Evolutionary conservation across 2,888 invertebrate genomes (phyloP).

Genomic region (Sphaerophoria taeniata): DNA sequence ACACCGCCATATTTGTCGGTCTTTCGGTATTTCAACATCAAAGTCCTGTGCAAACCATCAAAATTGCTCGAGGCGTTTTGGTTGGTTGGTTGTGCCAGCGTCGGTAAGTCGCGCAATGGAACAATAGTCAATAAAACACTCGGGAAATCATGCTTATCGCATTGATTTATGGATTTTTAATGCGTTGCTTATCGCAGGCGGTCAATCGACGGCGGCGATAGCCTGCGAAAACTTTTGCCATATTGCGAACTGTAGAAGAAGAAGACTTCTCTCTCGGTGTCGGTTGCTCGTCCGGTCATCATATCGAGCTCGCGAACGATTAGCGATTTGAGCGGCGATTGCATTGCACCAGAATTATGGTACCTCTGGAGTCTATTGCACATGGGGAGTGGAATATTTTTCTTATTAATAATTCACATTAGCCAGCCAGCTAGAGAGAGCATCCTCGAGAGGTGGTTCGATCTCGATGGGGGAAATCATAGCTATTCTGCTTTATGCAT

Average conservation of each 20-base stretch:
- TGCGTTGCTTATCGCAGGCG: constrained; percentile 82
- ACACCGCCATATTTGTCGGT: constrained; percentile 44
- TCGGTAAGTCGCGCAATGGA: constrained; percentile 50
- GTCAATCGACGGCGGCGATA: constrained; percentile 71
- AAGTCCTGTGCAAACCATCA: constrained; percentile 71
- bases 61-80: constrained; percentile 62
- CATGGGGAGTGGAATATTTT: constrained; percentile 58
- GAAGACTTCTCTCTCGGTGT: constrained; percentile 18
- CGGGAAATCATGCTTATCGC: constrained; percentile 83
- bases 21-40: constrained; percentile 32
- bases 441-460: constrained; percentile 58
- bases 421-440: constrained; percentile 76
- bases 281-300: background rate
- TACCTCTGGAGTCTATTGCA: constrained; percentile 44
- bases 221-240: constrained; percentile 75
- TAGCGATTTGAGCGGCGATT: constrained; percentile 60
- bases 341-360: constrained; percentile 38
- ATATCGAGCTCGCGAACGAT: constrained; percentile 52
- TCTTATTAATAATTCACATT: constrained; percentile 83
- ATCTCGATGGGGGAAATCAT: constrained; percentile 27
- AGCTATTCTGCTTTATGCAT: constrained; percentile 2
- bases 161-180: constrained; percentile 83
- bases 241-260: constrained; percentile 28
- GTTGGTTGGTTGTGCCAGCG: background rate
- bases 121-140: constrained; percentile 83